phyloP scores from a whole-genome alignment of 1,140 invertebrate species.

The Drosophila jambulina region DNA sequence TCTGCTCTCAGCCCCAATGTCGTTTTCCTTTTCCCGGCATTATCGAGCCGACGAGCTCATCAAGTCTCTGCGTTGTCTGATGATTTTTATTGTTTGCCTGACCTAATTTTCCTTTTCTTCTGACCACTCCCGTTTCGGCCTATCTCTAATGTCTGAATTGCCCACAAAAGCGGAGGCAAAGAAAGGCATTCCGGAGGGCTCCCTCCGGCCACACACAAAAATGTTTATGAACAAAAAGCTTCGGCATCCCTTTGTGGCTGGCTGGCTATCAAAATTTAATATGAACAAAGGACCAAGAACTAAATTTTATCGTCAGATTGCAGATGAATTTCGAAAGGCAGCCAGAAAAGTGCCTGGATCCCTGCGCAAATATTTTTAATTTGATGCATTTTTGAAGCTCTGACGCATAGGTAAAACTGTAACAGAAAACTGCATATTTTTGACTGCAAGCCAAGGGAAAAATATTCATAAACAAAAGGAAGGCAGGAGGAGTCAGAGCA shows the following conservation, averaged over 20 bases:
- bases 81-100: slow-evolving; percentile 83
- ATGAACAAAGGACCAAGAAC: slow-evolving; percentile 51
- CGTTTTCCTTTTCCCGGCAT: slow-evolving; percentile 41
- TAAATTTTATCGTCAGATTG: slow-evolving; percentile 26
- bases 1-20: slow-evolving; percentile 6
- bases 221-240: slow-evolving; percentile 65
- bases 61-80: slow-evolving; percentile 71
- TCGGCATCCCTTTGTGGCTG: slow-evolving; percentile 63
- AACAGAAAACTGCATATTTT: slow-evolving; percentile 5
- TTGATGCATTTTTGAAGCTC: slow-evolving; percentile 30
- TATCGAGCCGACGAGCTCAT: slow-evolving; percentile 54
- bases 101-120: slow-evolving; percentile 67
- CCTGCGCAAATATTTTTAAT: slow-evolving; percentile 46
- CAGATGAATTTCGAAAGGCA: slow-evolving; percentile 24
- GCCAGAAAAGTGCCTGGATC: slow-evolving; percentile 10
- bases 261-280: slow-evolving; percentile 66
- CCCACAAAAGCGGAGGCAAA: slow-evolving; percentile 47
- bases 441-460: neutral
- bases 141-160: slow-evolving; percentile 55
- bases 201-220: slow-evolving; percentile 59
- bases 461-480: neutral
- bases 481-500: neutral
- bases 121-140: slow-evolving; percentile 24
- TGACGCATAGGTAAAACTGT: slow-evolving; percentile 22
- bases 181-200: slow-evolving; percentile 44